These are phyloP conservation scores for Neomorphus geoffroyi DNA, from an alignment of 2,797 vertebrate genomes.

Conservation along the genomic window DNA sequence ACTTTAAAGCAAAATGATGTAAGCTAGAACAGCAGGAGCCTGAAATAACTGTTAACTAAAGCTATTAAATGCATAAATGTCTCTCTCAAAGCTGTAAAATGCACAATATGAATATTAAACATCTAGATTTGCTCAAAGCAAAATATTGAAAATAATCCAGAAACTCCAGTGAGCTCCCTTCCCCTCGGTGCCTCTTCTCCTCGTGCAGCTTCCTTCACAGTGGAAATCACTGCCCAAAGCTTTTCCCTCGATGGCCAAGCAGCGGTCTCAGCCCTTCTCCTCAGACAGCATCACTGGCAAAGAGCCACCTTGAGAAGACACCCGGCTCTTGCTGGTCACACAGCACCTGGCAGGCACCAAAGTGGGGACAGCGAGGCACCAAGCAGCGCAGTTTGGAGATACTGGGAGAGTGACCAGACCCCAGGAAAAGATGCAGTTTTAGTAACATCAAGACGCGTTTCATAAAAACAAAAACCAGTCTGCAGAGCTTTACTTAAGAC, in stretches of 20 bases:
- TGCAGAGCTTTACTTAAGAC: not conserved
- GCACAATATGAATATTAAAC: conserved; percentile 67
- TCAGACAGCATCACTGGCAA: not conserved
- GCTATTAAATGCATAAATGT: conserved; percentile 70
- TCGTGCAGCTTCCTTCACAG: fast-evolving
- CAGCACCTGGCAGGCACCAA: not conserved
- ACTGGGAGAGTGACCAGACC: not conserved
- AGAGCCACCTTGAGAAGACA: not conserved
- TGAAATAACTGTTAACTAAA: conserved; percentile 67
- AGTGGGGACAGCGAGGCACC: not conserved
- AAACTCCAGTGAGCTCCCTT: not conserved
- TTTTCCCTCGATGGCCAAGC: not conserved
- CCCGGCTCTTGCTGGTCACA: not conserved
- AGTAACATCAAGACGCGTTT: fast-evolving
- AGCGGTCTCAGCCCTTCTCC: not conserved
- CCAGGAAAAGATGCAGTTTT: not conserved
- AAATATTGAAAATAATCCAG: not conserved
- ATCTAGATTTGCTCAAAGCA: conserved; percentile 4
- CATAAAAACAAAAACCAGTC: not conserved
- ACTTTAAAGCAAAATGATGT: conserved; percentile 67
- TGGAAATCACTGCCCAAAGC: not conserved
- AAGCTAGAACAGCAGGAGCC: conserved; percentile 67
- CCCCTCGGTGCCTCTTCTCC: not conserved
- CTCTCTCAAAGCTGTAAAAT: conserved; percentile 53
- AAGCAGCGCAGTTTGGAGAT: fast-evolving